Base-by-base conservation (phyloP, 2,113 vertebrate species). In the Opisthocomus hoazin region DNA sequence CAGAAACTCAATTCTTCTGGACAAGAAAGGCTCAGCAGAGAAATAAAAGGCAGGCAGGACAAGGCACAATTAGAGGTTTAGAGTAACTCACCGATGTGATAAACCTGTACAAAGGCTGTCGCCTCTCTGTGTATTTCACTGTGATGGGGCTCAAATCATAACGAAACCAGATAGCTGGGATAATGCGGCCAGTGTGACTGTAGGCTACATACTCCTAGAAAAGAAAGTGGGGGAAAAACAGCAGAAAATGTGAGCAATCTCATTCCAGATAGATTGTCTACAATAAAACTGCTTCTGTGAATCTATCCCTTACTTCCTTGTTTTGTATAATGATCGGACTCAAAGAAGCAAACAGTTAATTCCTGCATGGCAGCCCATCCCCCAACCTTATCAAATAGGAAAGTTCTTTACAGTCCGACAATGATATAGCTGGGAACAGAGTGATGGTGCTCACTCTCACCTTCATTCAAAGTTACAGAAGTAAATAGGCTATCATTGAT, bases 111-210 rank as follows among this genome's bases (percentile, higher is more conserved):
- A 99, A 86, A 3, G 99, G 99, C 95, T 99, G 99, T 41, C 99
- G 98, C 94, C 99, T 98, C 98, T 99, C 99, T 27, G 99, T 99
- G 97, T 99, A 99, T 95, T 99, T 99, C 92, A 99, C 99, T 45
- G 99, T 99, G 98, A 99, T 99, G 80, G 99, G 99, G 97, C 99
- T 99, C 94, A 99, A 98, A 97, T 99, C 99, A 0, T 99, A 99
- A 15, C 99, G 98, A 97, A 99, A 99, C 99, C 99, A 99, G 98
- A 99, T 99, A 24, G 99, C 99, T 0, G 99, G 99, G 96, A 99
- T 99, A 96, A 99, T 99, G 88, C 99, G 98, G 36, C 99, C 99
- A 0, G 99, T 99, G 98, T 99, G 99, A 96, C 99, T 99, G 96
- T 99, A 99, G 46, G 99, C 99, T 1, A 99, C 99, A 1, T 99